phyloP scores from a whole-genome alignment of 2,113 vertebrate genomes.

The Nanger granti region DNA sequence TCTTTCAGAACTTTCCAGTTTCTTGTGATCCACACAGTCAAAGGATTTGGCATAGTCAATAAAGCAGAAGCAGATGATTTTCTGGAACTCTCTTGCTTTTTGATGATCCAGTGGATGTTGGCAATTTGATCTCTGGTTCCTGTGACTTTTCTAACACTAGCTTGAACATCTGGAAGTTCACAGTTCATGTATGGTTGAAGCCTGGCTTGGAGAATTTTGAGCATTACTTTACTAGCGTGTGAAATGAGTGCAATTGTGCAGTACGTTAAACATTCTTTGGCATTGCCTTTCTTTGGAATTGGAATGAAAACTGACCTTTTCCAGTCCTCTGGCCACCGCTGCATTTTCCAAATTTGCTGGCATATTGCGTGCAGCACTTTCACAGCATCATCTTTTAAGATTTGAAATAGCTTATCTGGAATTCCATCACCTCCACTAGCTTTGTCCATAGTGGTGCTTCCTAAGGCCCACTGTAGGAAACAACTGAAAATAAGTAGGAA shows the following conservation, averaged over 20 bases:
- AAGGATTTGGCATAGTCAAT: not conserved
- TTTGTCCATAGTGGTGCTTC: not conserved
- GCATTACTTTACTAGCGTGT: not conserved
- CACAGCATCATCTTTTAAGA: not conserved
- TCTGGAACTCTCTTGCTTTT: not conserved
- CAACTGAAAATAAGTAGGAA: not conserved
- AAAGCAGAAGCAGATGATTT: not conserved
- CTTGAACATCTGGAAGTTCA: not conserved
- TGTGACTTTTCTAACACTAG: not conserved
- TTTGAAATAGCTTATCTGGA: not conserved
- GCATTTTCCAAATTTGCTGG: too few species aligned
- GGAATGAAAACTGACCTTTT: too few species aligned
- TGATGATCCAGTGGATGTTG: not conserved
- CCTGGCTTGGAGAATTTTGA: not conserved
- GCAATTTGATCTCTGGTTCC: not conserved
- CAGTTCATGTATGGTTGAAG: rapidly evolving
- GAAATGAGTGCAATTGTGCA: too few species aligned
- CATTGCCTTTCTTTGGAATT: too few species aligned
- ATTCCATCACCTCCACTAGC: not conserved
- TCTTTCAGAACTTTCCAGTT: not conserved
- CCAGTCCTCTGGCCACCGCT: too few species aligned
- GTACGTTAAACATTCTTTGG: too few species aligned
- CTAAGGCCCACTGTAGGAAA: not conserved
- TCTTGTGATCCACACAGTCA: not conserved
- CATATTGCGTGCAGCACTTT: not conserved